Base-by-base conservation (phyloP, 2,113 vertebrate species). In the Nibea albiflora region DNA sequence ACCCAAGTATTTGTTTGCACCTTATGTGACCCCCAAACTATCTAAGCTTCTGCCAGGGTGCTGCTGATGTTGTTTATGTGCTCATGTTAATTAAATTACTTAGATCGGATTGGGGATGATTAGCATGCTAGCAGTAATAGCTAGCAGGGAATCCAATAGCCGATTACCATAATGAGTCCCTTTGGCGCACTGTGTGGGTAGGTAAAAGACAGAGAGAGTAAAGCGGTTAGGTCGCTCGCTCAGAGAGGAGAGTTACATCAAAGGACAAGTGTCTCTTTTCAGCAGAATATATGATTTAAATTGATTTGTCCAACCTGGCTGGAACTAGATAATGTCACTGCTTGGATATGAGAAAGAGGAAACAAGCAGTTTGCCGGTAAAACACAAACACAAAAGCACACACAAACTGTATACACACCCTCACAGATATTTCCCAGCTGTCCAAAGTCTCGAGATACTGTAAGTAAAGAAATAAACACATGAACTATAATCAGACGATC, bases 91-190 rank as follows among this genome's bases (percentile, higher is more conserved):
- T 93, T 92, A 60, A 89, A 89, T 93, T 88, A 88, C 90, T 81
- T 80, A 65, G 78, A 87, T 86, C 28, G 80, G 87, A 89, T 87
- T 76, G 74, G 66, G 76, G 75, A 69, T 90, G 88, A 92, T 93
- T 84, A 92, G 88, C 91, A 88, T 90, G 88, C 79, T 90, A 92
- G 81, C 86, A 73, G 79, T 88, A 86, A 90, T 89, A 91, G 87
- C 81, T 92, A 90, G 86, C 88, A 85, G 84, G 86, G 84, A 88
- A 86, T 89, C 83, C 76, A 83, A 88, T 92, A 81, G 87, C 71
- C 83, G 81, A 74, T 94, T 92, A 93, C 78, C 85, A 84, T 93
- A 93, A 93, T 88, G 88, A 90, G 83, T 86, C 83, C 80, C 82
- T 77, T 87, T 77, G 87, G 87, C 42, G 39, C 68, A 44, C 16